Evolutionary conservation across 2,888 invertebrate genomes (phyloP), one percentile per base, ranked within the genome.

Genomic region (Globia sparganii): DNA sequence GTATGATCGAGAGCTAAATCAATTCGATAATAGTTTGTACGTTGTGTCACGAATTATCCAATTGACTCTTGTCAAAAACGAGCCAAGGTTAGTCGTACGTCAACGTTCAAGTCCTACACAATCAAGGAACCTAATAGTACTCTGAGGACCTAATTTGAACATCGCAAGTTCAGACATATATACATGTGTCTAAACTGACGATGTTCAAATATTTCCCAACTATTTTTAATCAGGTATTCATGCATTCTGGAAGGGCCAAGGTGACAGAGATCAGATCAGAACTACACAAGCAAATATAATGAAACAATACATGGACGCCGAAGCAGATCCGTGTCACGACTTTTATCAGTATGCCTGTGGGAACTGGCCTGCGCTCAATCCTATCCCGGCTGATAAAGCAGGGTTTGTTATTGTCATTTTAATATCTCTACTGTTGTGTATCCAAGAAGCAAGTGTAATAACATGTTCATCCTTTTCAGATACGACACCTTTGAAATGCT

Each of bases 401-500:
- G 98, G 98, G 90, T 96, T 92, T 37, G 84, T 83, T 43, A 28
- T n/a, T 61, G 1, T 40, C 3, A 68, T 64, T 46, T 34, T 18
- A 21, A 40, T 58, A 56, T 49, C 28, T 31, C 21, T 34, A 56
- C 21, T 56, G 25, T n/a, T 34, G n/a, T 58, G 2, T 59, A n/a
- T 46, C n/a, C 9, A 37, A 28, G 8, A 59, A 61, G 40, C 4
- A 31, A 67, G 21, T 13, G 72, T 76, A 37, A 43, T 59, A 40
- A 25, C 21, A 58, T 15, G 5, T 56, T 18, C 6, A 34, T 53
- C 9, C 0, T 53, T 84, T 85, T 73, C 73, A 97, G 97, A 8
- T 99, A 98, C 93, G 99, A 99, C 88, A 99, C 98, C 0, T 99
- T 99, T 92, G 99, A 99, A 95, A 98, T 98, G 97, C 95, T 99